A percentile compares a stretch with the other conserved stretches of the same genome.
Conservation (phyloP, 64 coral and sea anemone genomes). For the Actinia tenebrosa region DNA sequence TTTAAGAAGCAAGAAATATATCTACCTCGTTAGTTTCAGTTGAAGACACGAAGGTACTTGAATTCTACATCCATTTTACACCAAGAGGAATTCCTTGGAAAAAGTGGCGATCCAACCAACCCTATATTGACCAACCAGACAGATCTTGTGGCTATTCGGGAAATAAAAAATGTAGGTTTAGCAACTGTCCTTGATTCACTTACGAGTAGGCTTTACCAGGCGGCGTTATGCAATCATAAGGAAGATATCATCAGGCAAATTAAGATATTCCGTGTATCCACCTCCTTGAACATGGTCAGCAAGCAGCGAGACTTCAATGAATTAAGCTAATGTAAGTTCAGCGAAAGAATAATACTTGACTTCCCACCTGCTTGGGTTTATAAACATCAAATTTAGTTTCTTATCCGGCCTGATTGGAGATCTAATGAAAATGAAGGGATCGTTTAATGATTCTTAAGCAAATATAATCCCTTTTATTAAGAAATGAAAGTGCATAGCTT, state of each 20-base stretch:
- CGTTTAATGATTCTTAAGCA: not conserved
- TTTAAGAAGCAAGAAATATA: no score
- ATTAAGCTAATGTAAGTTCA: constrained; percentile 9
- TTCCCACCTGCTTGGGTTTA: not conserved
- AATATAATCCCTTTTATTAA: not conserved
- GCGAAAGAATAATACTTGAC: not conserved
- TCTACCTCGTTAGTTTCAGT: no score
- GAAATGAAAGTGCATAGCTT: not conserved
- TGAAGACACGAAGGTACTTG: no score
- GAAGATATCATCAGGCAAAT: not conserved
- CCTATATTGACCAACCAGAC: no score
- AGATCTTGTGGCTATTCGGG: no score
- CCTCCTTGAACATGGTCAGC: not conserved
- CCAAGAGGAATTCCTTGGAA: no score
- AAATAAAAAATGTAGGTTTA: no score
- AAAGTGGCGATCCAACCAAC: no score
- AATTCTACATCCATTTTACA: no score
- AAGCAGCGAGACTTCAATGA: constrained; percentile 1
- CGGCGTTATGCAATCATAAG: not conserved
- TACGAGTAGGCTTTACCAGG: not conserved
- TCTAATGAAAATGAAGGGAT: constrained; percentile 5
- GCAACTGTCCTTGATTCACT: no score
- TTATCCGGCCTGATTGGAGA: not conserved
- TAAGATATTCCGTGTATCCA: not conserved
- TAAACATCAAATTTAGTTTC: constrained; percentile 7